Conservation (phyloP, 2,797 vertebrate genomes). For the Paratrypauchen microcephalus region DNA sequence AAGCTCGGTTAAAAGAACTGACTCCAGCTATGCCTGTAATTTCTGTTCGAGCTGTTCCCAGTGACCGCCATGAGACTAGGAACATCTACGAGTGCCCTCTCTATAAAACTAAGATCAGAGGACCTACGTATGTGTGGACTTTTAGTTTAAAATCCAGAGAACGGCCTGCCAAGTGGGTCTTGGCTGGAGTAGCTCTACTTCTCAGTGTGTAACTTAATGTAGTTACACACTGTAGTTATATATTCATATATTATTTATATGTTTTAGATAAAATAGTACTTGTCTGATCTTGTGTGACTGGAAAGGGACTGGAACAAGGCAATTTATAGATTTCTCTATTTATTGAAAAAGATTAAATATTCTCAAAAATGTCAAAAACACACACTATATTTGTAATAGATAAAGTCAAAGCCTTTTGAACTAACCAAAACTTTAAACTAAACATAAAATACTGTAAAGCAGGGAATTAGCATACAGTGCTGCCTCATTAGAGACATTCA, state of each 20-base stretch:
- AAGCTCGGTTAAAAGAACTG: conserved; percentile 77
- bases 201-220: conserved; percentile 71
- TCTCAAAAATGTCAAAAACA: conserved; percentile 66
- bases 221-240: no score
- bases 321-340: conserved; percentile 49
- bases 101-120: conserved; percentile 79
- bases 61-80: conserved; percentile 76
- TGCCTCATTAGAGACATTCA: conserved; percentile 57
- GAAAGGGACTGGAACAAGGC: neutral
- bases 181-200: conserved; percentile 81
- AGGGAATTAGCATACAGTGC: conserved; percentile 38
- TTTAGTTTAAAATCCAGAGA: conserved; percentile 82
- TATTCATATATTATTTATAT: neutral
- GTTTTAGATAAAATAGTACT: neutral
- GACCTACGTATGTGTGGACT: conserved; percentile 69
- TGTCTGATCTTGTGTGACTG: neutral
- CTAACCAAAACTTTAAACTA: conserved; percentile 65
- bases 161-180: conserved; percentile 76
- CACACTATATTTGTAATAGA: conserved; percentile 65
- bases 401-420: conserved; percentile 58
- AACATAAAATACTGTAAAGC: conserved; percentile 48
- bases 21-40: conserved; percentile 77
- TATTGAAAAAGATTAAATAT: conserved; percentile 77
- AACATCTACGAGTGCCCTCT: conserved; percentile 82
- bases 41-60: conserved; percentile 75